Conservation (phyloP, 2,888 invertebrate species). For the Auanema sp. region DNA sequence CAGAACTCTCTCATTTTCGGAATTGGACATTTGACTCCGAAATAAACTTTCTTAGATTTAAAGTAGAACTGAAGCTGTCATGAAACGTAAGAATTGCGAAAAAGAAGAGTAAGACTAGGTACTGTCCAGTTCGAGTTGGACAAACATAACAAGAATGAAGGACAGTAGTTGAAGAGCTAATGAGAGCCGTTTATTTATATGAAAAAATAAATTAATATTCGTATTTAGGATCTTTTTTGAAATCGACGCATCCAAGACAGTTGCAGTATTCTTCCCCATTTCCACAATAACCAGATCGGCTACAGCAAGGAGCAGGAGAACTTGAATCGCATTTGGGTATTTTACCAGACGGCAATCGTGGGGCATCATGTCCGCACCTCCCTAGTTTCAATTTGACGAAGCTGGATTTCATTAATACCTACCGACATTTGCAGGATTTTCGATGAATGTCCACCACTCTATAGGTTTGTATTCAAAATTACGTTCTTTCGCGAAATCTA, state of each 20-base stretch:
- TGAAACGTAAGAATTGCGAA: too few relatives aligned
- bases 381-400: slow-evolving; percentile 25
- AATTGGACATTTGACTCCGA: too few relatives aligned
- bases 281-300: slow-evolving; percentile 52
- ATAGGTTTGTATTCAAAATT: slow-evolving; percentile 42
- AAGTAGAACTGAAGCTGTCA: too few relatives aligned
- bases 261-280: slow-evolving; percentile 45
- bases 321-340: slow-evolving; percentile 54
- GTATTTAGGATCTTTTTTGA: slow-evolving; percentile 34
- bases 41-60: too few relatives aligned
- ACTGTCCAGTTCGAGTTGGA: too few relatives aligned
- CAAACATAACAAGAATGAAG: too few relatives aligned
- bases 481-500: slow-evolving; percentile 52
- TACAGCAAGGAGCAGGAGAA: slow-evolving; percentile 39
- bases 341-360: slow-evolving; percentile 44
- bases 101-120: too few relatives aligned
- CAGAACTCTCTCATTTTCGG: too few relatives aligned
- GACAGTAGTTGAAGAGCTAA: too few relatives aligned
- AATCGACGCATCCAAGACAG: slow-evolving; percentile 48
- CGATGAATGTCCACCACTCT: slow-evolving; percentile 57
- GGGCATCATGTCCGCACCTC: slow-evolving; percentile 55
- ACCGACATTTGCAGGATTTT: slow-evolving; percentile 54
- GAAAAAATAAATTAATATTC: slow-evolving; percentile 24
- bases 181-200: background rate
- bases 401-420: slow-evolving; percentile 1